Base-by-base conservation (phyloP, 1,140 invertebrate genomes). In the Diplogasteroides magnus region DNA sequence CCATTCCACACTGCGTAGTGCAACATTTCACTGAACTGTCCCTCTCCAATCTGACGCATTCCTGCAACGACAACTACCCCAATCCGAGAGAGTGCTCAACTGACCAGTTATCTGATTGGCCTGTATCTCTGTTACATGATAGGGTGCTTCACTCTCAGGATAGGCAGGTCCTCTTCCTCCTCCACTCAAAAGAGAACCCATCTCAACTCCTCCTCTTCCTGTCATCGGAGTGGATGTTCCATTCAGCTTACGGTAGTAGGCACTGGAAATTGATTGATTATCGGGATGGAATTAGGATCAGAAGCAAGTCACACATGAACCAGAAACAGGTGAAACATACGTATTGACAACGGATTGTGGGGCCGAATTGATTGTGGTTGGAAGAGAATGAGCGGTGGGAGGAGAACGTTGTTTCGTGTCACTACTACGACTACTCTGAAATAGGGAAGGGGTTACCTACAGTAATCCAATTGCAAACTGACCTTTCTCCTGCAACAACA, bases 211-310 rank as follows among this genome's bases (percentile, higher is more conserved):
- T n/a, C 64, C 64, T 26, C 70, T 25, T 48, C 70, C 70, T 27
- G 67, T 65, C 6, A 72, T 71, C 1, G 74, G 67, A 0, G 74
- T 75, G 11, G 69, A 64, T n/a, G 74, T 70, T 27, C 74, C 74
- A 27, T 75, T 75, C 11, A 75, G 25, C 56, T 75, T 75, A 28
- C 74, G 72, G 55, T 71, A 75, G 60, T 75, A 75, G 25, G 74
- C 72, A 31, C 67, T 48, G 19, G 6, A 48, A 48, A 11, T 11
- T 68, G n/a, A n/a, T n/a, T n/a, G n/a, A n/a, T n/a, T n/a, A n/a
- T n/a, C n/a, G n/a, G n/a, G n/a, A n/a, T n/a, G n/a, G n/a, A n/a
- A n/a, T n/a, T n/a, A n/a, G n/a, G n/a, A n/a, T n/a, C n/a, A n/a
- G n/a, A n/a, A n/a, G n/a, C n/a, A n/a, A n/a, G n/a, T n/a, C n/a